These are phyloP conservation scores for Distichodus sexfasciatus DNA, from an alignment of 2,797 vertebrate genomes.

Conservation along the genomic window DNA sequence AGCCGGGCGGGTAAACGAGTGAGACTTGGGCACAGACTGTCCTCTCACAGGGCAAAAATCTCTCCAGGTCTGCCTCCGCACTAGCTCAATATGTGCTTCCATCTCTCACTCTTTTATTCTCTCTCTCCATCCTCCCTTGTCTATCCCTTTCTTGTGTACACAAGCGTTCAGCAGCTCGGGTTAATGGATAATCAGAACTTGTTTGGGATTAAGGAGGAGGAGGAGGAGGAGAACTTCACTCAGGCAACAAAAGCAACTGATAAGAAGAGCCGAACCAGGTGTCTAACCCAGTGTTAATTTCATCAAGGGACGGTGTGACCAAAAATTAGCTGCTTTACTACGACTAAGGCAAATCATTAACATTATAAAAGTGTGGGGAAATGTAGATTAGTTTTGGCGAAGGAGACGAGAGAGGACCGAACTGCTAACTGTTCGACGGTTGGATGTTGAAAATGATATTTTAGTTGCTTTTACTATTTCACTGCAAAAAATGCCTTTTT, in stretches of 20 bases:
- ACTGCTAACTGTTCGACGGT: no score
- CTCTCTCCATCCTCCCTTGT: slow-evolving; percentile 24
- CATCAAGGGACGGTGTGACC: no score
- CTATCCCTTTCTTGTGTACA: slow-evolving; percentile 33
- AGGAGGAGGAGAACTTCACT: slow-evolving; percentile 24
- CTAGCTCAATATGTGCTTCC: no score
- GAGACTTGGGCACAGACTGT: background rate
- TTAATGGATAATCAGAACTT: slow-evolving; percentile 35
- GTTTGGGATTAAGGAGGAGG: slow-evolving; percentile 13
- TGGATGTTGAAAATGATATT: no score
- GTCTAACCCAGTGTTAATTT: no score
- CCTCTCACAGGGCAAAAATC: slow-evolving; percentile 4
- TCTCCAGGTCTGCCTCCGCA: background rate
- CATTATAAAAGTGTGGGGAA: no score
- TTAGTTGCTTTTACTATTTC: no score
- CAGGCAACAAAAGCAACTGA: background rate
- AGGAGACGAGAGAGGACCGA: no score
- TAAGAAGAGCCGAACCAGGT: background rate
- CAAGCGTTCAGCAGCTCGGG: slow-evolving; percentile 27
- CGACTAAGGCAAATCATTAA: no score
- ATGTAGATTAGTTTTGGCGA: no score
- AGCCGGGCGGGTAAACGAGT: slow-evolving; percentile 26
- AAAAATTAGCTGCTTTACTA: no score
- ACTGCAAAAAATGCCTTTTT: no score
- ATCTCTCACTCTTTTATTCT: slow-evolving; percentile 14